These are phyloP conservation scores for Ecliptopera silaceata DNA, from an alignment of 2,888 invertebrate species.

Conservation along the genomic window DNA sequence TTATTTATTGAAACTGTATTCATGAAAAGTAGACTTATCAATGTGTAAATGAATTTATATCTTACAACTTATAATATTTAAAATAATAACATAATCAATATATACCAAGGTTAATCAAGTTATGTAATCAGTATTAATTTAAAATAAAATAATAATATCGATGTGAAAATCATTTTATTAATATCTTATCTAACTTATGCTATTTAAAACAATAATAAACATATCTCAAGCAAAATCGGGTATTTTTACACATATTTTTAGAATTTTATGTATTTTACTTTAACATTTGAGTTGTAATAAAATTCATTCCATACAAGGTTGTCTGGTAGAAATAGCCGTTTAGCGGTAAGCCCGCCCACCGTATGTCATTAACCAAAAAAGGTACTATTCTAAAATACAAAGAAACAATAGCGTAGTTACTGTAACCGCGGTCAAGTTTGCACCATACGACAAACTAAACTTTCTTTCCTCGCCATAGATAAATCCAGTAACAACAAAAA, in stretches of 20 bases:
- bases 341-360: no score
- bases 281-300: no score
- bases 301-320: no score
- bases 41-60: constrained; percentile 21
- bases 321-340: no score
- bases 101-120: not conserved
- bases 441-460: no score
- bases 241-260: not conserved
- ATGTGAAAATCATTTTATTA: constrained; percentile 21
- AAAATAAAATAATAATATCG: constrained; percentile 12
- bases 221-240: not conserved
- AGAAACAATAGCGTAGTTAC: no score
- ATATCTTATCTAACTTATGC: constrained; percentile 24
- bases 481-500: no score
- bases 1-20: not conserved
- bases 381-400: no score
- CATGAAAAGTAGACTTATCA: constrained; percentile 7
- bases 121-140: not conserved
- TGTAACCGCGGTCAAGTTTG: no score
- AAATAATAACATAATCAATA: constrained; percentile 1
- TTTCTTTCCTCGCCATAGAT: no score
- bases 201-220: constrained; percentile 8
- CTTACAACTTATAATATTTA: constrained; percentile 22
- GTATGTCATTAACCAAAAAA: no score
- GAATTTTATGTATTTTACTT: no score